Base-by-base conservation (phyloP, 2,113 vertebrate species). In the Anser brachyrhynchus region DNA sequence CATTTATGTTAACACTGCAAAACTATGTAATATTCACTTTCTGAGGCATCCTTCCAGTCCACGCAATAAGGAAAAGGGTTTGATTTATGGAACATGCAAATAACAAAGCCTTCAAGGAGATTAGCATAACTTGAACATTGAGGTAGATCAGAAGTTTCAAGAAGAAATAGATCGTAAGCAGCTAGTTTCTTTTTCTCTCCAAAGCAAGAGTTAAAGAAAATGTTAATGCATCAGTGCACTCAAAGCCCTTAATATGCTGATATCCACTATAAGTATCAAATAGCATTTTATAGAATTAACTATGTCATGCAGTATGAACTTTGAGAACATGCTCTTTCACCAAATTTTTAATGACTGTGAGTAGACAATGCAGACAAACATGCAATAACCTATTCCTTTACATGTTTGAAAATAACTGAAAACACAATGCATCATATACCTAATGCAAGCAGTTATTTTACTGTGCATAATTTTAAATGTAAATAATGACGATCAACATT, bases 191-290 rank as follows among this genome's bases (percentile, higher is more conserved):
- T 91, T 91, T 91, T 75, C 35, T 92, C 57, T 92, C 28, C 64
- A 90, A 93, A 96, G 91, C 49, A 95, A 94, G 61, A 82, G 91
- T 73, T 94, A 94, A 96, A 95, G 69, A 94, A 96, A 91, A 95
- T 66, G 69, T 90, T 90, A 91, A 96, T 39, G 64, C 84, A 93
- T 91, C 89, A 96, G 72, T 92, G 91, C 49, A 96, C 93, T 96
- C 96, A 96, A 97, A 97, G 97, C 97, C 97, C 98, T 98, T 98
- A 96, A 98, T 98, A 98, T 98, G 98, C 98, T 98, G 98, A 98
- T 98, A 98, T 85, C 33, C 64, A 90, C 43, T 65, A 86, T 37
- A 90, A 80, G 89, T 75, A 84, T 57, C 78, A 86, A 95, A 84
- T 49, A 89, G 61, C 33, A 49, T 67, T 85, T 77, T 86, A 81